A percentile compares a stretch with the other conserved stretches of the same genome.
Conservation (phyloP, 53 echinoderm and acorn worm genomes). For the Holothuria scabra region DNA sequence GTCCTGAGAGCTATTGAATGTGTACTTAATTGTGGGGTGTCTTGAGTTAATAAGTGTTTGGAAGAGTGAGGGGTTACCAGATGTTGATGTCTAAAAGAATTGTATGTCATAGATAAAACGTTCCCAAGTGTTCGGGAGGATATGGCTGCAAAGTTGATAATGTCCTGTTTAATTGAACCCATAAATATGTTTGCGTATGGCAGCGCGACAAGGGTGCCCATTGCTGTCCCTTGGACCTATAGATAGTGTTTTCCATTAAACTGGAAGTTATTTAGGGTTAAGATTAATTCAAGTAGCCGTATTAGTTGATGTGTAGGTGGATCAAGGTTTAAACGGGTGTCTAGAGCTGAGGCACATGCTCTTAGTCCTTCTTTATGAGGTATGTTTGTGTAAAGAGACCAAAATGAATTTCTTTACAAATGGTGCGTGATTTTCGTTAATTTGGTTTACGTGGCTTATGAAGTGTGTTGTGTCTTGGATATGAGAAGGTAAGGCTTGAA, state of each 20-base stretch:
- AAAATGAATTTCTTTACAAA: too few relatives aligned
- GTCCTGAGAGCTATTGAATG: too few relatives aligned
- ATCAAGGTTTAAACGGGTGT: neutral
- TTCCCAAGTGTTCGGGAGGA: too few relatives aligned
- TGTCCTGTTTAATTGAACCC: neutral
- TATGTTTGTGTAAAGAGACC: slow-evolving; percentile 2
- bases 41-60: too few relatives aligned
- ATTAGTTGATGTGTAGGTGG: slow-evolving; percentile 11
- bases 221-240: too few relatives aligned
- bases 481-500: too few relatives aligned
- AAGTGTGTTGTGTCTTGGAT: too few relatives aligned
- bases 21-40: too few relatives aligned
- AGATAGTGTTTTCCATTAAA: neutral
- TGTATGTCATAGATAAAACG: neutral
- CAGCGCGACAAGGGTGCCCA: neutral
- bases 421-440: too few relatives aligned
- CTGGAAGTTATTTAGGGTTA: neutral
- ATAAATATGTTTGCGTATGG: slow-evolving; percentile 3
- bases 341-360: slow-evolving; percentile 4
- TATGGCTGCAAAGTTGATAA: neutral
- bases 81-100: neutral
- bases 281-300: slow-evolving; percentile 4
- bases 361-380: slow-evolving; percentile 11
- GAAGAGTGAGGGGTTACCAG: neutral
- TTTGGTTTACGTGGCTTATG: too few relatives aligned